phyloP scores from a whole-genome alignment of 30 jellyfish, hydroid and myxozoan genomes.

The Rhopilema esculentum region DNA sequence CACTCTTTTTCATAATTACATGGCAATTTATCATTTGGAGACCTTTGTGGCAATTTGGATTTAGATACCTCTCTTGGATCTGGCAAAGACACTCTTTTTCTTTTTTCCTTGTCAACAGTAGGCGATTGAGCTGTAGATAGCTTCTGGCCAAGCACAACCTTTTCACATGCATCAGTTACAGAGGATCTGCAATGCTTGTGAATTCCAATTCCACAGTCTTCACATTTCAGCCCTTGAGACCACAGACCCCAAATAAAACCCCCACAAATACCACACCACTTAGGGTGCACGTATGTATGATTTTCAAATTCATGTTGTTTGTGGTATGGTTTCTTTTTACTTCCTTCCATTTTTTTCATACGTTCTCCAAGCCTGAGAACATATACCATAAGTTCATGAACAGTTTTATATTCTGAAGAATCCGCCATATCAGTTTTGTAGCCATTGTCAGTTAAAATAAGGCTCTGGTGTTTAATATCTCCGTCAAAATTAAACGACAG shows the following conservation, averaged over 20 bases:
- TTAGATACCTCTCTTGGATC: constrained; percentile 5
- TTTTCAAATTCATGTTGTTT: constrained; percentile 85
- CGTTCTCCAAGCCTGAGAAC: constrained; percentile 73
- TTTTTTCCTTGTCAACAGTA: background rate
- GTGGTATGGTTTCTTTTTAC: constrained; percentile 69
- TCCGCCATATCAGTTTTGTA: constrained; percentile 74
- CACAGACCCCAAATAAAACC: constrained; percentile 94
- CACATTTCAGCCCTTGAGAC: constrained; percentile 93
- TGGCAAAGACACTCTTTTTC: constrained; percentile 40
- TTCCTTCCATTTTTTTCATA: constrained; percentile 51
- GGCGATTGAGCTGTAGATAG: constrained; percentile 38
- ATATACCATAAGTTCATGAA: constrained; percentile 77
- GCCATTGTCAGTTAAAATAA: constrained; percentile 53
- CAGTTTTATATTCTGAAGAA: constrained; percentile 70
- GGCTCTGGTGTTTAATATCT: constrained; percentile 78
- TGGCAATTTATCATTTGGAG: background rate
- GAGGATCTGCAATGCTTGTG: constrained; percentile 82
- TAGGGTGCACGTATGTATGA: constrained; percentile 86
- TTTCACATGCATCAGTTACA: constrained; percentile 83
- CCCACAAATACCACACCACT: constrained; percentile 95
- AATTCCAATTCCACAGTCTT: constrained; percentile 88
- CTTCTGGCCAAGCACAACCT: constrained; percentile 77
- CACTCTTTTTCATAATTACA: constrained; percentile 54
- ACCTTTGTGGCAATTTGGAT: constrained; percentile 4
- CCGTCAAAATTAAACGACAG: constrained; percentile 89